Conservation (phyloP, 2,797 vertebrate genomes). For the Erpetoichthys calabaricus region DNA sequence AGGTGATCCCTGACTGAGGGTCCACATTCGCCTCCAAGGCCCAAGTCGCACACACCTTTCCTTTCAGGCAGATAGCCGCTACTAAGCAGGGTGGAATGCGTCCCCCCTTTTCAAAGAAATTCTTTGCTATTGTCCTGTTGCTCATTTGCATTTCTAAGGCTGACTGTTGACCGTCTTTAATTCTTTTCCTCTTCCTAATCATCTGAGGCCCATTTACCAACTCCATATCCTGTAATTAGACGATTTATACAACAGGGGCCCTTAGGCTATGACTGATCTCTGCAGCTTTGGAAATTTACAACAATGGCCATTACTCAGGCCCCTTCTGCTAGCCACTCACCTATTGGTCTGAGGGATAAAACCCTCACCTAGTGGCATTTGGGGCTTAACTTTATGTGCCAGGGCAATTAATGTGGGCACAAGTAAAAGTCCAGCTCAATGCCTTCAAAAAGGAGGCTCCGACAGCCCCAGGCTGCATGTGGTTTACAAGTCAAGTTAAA, state of each 20-base stretch:
- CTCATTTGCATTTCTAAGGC: conserved; percentile 77
- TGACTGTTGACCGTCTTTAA: conserved; percentile 46
- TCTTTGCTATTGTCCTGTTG: conserved; percentile 49
- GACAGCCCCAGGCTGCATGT: too few relatives aligned
- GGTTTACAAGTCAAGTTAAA: too few relatives aligned
- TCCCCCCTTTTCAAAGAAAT: conserved; percentile 28
- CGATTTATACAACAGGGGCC: conserved; percentile 66
- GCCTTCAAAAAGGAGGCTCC: too few relatives aligned
- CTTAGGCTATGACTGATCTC: conserved; percentile 54
- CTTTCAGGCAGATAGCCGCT: conserved; percentile 8
- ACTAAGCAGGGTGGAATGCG: not conserved
- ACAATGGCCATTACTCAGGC: conserved; percentile 61
- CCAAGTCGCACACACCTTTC: too few relatives aligned
- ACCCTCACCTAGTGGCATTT: conserved; percentile 24
- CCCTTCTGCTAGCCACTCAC: conserved; percentile 34
- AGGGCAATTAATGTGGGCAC: too few relatives aligned
- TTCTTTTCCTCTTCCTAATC: conserved; percentile 77
- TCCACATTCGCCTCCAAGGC: too few relatives aligned
- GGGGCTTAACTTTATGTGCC: too few relatives aligned
- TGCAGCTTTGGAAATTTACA: conserved; percentile 72
- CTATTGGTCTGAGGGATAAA: conserved; percentile 10
- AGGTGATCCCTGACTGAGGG: too few relatives aligned
- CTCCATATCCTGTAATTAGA: conserved; percentile 89
- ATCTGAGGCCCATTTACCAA: conserved; percentile 67
- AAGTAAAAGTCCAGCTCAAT: too few relatives aligned